phyloP scores from a whole-genome alignment of 1,140 invertebrate species.

The Euschistus heros region DNA sequence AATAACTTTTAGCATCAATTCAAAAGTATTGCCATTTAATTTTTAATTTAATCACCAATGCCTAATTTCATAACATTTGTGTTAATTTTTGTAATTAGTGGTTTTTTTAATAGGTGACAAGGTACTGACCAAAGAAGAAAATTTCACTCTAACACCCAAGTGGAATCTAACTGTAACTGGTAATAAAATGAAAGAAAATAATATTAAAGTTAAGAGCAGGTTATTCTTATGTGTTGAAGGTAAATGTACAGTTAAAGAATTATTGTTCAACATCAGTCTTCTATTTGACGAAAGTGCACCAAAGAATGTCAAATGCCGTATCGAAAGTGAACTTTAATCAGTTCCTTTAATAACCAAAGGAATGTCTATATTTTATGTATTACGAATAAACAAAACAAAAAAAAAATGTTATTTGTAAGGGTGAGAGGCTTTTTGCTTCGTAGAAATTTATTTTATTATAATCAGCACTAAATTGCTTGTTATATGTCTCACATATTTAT shows the following conservation, averaged over 20 bases:
- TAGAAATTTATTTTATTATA: no score
- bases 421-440: no score
- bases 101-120: background rate
- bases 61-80: background rate
- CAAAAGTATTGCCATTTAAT: background rate
- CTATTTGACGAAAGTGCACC: constrained; percentile 3
- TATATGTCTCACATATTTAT: no score
- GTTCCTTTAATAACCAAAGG: no score
- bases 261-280: background rate
- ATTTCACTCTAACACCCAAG: constrained; percentile 7
- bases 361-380: no score
- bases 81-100: background rate
- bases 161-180: background rate
- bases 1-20: no score
- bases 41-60: background rate
- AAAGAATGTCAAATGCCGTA: background rate
- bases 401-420: no score
- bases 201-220: background rate
- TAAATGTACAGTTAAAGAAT: constrained; percentile 8
- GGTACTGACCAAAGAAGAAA: constrained; percentile 2
- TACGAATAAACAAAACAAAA: no score
- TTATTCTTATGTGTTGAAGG: constrained; percentile 7
- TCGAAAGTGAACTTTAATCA: background rate
- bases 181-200: background rate
- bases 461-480: no score